Percentiles rank a stretch among this genome's conserved stretches.
Conservation (phyloP, 2,797 vertebrate species). For the Percopsis omiscomaycus region DNA sequence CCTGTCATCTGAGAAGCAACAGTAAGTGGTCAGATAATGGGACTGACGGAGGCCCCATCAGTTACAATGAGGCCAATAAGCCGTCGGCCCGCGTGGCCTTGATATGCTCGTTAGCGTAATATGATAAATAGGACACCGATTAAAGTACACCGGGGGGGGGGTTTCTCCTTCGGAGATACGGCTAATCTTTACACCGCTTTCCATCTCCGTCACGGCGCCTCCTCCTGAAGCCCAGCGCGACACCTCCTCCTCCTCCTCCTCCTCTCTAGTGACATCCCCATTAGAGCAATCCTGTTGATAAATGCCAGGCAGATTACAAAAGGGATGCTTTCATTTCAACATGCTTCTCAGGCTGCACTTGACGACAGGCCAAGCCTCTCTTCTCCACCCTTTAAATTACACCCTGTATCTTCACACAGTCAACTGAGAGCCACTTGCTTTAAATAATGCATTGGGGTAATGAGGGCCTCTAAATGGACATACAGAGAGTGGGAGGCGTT, state of each 20-base stretch:
- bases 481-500: slow-evolving; percentile 36
- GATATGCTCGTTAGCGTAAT: slow-evolving; percentile 62
- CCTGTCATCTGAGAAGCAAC: slow-evolving; percentile 41
- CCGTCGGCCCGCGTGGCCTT: slow-evolving; percentile 45
- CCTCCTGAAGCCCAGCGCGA: slow-evolving; percentile 60
- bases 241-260: slow-evolving; percentile 51
- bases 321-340: slow-evolving; percentile 66
- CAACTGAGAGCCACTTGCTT: slow-evolving; percentile 55
- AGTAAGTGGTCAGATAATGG: slow-evolving; percentile 46
- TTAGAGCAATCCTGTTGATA: slow-evolving; percentile 76
- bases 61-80: slow-evolving; percentile 50
- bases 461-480: slow-evolving; percentile 66
- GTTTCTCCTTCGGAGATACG: slow-evolving; percentile 72
- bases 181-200: slow-evolving; percentile 72
- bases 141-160: slow-evolving; percentile 66
- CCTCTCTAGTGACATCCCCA: slow-evolving; percentile 71
- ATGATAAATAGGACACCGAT: slow-evolving; percentile 72
- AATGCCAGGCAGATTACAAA: slow-evolving; percentile 77
- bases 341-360: slow-evolving; percentile 62
- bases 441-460: slow-evolving; percentile 74
- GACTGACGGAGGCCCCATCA: slow-evolving; percentile 51
- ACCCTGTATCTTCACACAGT: slow-evolving; percentile 65
- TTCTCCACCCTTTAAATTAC: slow-evolving; percentile 69
- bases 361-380: slow-evolving; percentile 58
- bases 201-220: slow-evolving; percentile 69